Percentiles rank a stretch among this genome's conserved stretches.
These are phyloP conservation scores for Drosophila willistoni DNA, from an alignment of 1,140 invertebrate genomes.

Conservation along the genomic window DNA sequence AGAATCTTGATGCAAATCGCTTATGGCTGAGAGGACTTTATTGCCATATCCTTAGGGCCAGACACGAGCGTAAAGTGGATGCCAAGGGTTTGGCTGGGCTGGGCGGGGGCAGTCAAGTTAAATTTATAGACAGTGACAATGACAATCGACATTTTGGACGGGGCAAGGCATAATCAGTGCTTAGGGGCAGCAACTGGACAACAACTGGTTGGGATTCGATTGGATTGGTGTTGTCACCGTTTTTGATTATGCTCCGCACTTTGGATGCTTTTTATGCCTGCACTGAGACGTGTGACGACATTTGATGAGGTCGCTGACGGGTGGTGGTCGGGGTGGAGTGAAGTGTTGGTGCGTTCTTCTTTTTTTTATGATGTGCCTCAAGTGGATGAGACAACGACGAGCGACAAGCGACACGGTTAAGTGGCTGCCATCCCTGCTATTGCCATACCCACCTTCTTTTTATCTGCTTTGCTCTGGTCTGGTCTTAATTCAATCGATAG, in stretches of 20 bases:
- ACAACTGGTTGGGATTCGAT: conserved; percentile 38
- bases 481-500: conserved; percentile 79
- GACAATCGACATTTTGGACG: conserved; percentile 63
- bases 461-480: conserved; percentile 40
- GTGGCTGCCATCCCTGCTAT: conserved; percentile 46
- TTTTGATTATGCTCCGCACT: conserved; percentile 77
- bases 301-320: conserved; percentile 59
- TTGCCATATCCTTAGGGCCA: conserved; percentile 32
- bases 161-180: conserved; percentile 75
- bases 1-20: conserved; percentile 70
- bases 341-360: conserved; percentile 22
- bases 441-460: background rate
- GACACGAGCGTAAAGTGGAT: conserved; percentile 45
- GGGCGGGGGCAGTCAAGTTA: conserved; percentile 56
- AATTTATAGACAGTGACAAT: conserved; percentile 77
- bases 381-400: conserved; percentile 55
- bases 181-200: conserved; percentile 50
- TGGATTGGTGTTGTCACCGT: conserved; percentile 56
- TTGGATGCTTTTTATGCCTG: conserved; percentile 74
- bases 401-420: conserved; percentile 61
- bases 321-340: conserved; percentile 19
- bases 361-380: conserved; percentile 73
- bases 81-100: conserved; percentile 12
- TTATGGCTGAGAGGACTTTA: conserved; percentile 22
- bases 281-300: conserved; percentile 75